Evolutionary conservation across 1,140 invertebrate species (phyloP).

Genomic region (Eriosoma lanigerum): DNA sequence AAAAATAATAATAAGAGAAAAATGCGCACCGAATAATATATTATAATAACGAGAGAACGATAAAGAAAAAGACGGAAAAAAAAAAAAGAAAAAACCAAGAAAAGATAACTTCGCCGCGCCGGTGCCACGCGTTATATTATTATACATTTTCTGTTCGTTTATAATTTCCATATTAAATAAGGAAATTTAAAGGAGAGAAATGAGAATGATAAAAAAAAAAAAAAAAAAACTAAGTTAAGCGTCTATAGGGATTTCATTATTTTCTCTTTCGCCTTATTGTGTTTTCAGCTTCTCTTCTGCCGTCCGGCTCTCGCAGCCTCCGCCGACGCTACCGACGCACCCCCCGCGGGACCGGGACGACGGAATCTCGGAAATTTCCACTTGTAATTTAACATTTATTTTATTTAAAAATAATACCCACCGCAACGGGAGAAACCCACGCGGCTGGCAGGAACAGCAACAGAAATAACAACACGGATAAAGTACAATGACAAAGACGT

Average conservation of each 20-base stretch:
- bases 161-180: conserved; percentile 52
- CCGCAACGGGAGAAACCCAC: conserved; percentile 19
- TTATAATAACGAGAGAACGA: conserved; percentile 28
- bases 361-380: conserved; percentile 51
- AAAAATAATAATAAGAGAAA: conserved; percentile 2
- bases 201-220: too few species aligned
- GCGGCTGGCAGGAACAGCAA: conserved; percentile 29
- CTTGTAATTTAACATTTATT: conserved; percentile 52
- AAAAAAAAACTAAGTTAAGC: conserved; percentile 46
- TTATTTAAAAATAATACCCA: conserved; percentile 52
- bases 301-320: background rate
- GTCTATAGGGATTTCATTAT: conserved; percentile 51
- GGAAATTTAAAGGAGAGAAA: conserved; percentile 40
- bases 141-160: conserved; percentile 48
- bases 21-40: conserved; percentile 33
- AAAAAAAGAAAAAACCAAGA: background rate
- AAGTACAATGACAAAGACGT: conserved; percentile 32
- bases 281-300: conserved; percentile 29
- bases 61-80: conserved; percentile 33
- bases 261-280: conserved; percentile 46
- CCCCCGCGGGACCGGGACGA: background rate
- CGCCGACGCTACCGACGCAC: background rate
- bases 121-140: background rate
- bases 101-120: conserved; percentile 10
- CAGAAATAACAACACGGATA: conserved; percentile 51